Percentiles rank a stretch among this genome's conserved stretches.
Conservation (phyloP, 2,797 vertebrate genomes). For the Sebastes ruberrimus region DNA sequence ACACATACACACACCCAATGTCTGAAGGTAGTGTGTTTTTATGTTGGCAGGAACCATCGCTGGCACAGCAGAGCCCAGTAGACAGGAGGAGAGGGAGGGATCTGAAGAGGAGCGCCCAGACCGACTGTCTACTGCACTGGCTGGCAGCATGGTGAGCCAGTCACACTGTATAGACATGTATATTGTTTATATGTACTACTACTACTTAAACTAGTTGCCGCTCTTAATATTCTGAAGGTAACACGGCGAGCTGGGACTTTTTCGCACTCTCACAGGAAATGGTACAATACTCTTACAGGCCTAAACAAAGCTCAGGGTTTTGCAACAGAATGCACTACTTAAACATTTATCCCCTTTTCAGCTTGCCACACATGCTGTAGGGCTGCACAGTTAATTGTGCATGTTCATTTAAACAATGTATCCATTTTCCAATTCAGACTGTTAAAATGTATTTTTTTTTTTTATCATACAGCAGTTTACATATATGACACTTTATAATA, state of each 20-base stretch:
- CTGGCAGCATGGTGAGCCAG: constrained; percentile 83
- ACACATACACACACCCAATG: constrained; percentile 5
- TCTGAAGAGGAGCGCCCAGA: constrained; percentile 63
- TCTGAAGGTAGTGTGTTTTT: constrained; percentile 55
- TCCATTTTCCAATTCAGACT: neutral
- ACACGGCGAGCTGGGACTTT: constrained; percentile 26
- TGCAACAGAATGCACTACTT: neutral
- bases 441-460: neutral
- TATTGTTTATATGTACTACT: neutral
- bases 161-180: neutral
- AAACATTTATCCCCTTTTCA: neutral
- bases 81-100: constrained; percentile 77
- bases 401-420: neutral
- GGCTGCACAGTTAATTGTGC: neutral
- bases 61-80: constrained; percentile 70
- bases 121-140: constrained; percentile 58
- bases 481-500: neutral
- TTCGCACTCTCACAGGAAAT: constrained; percentile 31
- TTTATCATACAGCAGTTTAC: neutral
- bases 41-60: constrained; percentile 67
- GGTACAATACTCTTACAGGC: constrained; percentile 1
- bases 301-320: constrained; percentile 22
- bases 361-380: neutral
- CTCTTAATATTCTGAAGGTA: neutral
- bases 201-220: neutral